A percentile compares a stretch with the other conserved stretches of the same genome.
Evolutionary conservation across 2,888 invertebrate species (phyloP).

Genomic region (Drosophila kanekoi): DNA sequence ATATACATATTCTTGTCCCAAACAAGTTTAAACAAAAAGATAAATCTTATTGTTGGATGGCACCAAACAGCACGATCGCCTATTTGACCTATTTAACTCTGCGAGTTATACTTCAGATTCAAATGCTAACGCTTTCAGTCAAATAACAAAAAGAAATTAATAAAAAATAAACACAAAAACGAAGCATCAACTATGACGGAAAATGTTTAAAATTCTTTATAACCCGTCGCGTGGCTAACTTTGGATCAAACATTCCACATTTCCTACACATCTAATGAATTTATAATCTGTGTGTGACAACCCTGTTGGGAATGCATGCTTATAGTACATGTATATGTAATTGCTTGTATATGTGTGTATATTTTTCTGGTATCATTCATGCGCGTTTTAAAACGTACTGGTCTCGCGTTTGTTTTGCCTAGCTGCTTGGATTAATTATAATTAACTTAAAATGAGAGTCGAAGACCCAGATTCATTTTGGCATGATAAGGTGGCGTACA

Average conservation of each 20-base stretch:
- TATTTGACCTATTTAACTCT: neutral
- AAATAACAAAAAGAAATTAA: neutral
- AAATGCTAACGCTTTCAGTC: neutral
- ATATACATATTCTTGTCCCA: neutral
- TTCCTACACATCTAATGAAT: slow-evolving; percentile 2
- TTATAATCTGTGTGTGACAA: neutral
- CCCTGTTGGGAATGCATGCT: neutral
- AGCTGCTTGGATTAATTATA: slow-evolving; percentile 6
- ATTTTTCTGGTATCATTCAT: slow-evolving; percentile 7
- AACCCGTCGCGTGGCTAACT: neutral
- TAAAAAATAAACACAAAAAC: neutral
- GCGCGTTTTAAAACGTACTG: slow-evolving; percentile 19
- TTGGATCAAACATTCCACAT: neutral
- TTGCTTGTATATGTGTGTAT: neutral
- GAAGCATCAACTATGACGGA: neutral
- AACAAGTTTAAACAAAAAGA: neutral
- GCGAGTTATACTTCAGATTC: slow-evolving; percentile 2
- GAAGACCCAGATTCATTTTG: slow-evolving; percentile 51
- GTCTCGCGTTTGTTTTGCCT: slow-evolving; percentile 8
- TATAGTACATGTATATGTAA: neutral
- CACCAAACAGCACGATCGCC: neutral
- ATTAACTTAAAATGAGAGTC: slow-evolving; percentile 42
- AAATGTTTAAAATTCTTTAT: slow-evolving; percentile 1
- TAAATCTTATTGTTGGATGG: neutral
- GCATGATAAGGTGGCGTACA: slow-evolving; percentile 45